Evolutionary conservation across 2,888 invertebrate genomes (phyloP), one percentile per base, ranked within the genome.

Genomic region (Lasioglossum oenotherae): DNA sequence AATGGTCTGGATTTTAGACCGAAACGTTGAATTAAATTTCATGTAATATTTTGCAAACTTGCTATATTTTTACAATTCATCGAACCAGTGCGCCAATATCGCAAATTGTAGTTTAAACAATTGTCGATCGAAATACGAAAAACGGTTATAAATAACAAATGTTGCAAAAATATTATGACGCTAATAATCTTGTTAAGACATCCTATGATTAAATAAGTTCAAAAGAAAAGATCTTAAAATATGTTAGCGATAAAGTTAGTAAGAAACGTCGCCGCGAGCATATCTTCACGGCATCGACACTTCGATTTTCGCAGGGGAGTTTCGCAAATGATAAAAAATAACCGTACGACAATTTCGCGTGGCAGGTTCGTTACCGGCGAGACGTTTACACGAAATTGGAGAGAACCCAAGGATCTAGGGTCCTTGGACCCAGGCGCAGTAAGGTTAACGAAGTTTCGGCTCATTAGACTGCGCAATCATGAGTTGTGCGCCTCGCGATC

Each of bases 391-490:
- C 74, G 75, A 84, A 81, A 71, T 78, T 76, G 74, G 14, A 35
- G 74, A 57, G 31, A 73, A 31, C 49, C 74, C 78, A 57, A 71
- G 78, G 31, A 31, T 35, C 64, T 31, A 38, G 27, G 79, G 83
- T 81, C 85, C 81, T 84, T 71, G 80, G 82, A 82, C 85, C 64
- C 74, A 38, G 31, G 79, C 78, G 87, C 80, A 85, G 79, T 71
- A 84, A 88, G 85, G 88, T 86, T 91, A 90, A 91, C 84, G 84
- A 87, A 91, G 89, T 90, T 89, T 82, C 90, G 87, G 81, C 86
- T 88, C 91, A 90, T 90, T 90, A 89, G 80, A 38, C 84, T 79
- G 84, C 81, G 67, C 87, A 73, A 71, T 83, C 84, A 69, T 76
- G 80, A 83, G 74, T 87, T 80, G 78, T 78, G 71, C 86, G 73